Conservation (phyloP, 2,888 invertebrate genomes). For the Polyploca ridens region DNA sequence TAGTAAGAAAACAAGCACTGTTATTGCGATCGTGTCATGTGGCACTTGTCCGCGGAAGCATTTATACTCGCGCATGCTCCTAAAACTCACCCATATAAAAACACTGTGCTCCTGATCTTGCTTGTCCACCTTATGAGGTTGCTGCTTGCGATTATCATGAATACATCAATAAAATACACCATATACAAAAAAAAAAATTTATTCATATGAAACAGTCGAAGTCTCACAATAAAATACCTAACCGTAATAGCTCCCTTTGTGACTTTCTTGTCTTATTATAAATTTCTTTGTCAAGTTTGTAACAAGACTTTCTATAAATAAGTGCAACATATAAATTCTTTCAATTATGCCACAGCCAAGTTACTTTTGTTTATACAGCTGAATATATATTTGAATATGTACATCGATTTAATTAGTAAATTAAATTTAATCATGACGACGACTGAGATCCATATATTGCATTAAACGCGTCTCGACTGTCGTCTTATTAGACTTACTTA, state of each 20-base stretch:
- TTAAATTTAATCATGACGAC: too few relatives aligned
- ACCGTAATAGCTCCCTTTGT: not conserved
- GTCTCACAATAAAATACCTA: not conserved
- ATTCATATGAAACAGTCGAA: not conserved
- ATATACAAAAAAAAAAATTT: not conserved
- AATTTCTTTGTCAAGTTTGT: not conserved
- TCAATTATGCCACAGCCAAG: not conserved
- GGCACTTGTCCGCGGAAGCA: too few relatives aligned
- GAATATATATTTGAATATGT: too few relatives aligned
- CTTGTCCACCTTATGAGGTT: conserved; percentile 64
- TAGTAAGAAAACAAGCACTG: too few relatives aligned
- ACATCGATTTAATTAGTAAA: too few relatives aligned
- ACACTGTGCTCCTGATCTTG: conserved; percentile 82
- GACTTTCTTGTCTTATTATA: not conserved
- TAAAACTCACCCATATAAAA: conserved; percentile 83
- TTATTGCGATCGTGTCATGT: too few relatives aligned
- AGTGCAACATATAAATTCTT: too few relatives aligned
- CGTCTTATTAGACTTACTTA: too few relatives aligned
- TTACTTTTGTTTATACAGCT: too few relatives aligned
- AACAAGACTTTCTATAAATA: not conserved
- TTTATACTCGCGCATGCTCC: conserved; percentile 11
- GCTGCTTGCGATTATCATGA: conserved; percentile 64
- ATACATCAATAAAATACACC: conserved; percentile 12
- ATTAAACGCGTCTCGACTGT: too few relatives aligned
- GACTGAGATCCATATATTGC: too few relatives aligned